Percentiles rank a stretch among this genome's conserved stretches.
Evolutionary conservation across 1,140 invertebrate genomes (phyloP).

Genomic region (Drosophila punjabiensis): DNA sequence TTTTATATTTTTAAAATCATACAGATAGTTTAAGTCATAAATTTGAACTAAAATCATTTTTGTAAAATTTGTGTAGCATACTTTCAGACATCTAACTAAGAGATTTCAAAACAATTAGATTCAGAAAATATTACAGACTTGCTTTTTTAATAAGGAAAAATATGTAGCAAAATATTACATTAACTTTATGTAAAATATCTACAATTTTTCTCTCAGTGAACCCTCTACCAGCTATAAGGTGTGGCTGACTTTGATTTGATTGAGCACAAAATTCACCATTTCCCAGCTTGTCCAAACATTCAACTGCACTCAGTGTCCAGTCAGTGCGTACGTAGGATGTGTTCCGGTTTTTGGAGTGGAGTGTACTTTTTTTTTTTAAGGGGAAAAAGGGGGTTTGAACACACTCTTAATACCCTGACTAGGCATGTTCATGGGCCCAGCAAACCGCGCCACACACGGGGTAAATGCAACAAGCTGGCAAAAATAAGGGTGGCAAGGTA

Average conservation of each 20-base stretch:
- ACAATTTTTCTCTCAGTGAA: conserved; percentile 1
- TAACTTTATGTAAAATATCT: too few species aligned
- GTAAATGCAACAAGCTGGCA: conserved; percentile 65
- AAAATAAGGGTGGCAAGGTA: conserved; percentile 7
- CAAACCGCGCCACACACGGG: conserved; percentile 4
- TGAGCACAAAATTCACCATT: conserved; percentile 43
- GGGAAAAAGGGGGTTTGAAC: not conserved
- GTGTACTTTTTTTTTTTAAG: not conserved
- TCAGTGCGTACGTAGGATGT: conserved; percentile 19
- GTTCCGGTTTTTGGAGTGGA: conserved; percentile 23
- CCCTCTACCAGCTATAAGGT: not conserved
- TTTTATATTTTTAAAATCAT: too few species aligned
- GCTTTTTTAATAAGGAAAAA: not conserved
- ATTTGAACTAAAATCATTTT: too few species aligned
- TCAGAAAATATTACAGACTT: too few species aligned
- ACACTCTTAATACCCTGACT: conserved; percentile 33
- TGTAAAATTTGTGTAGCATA: too few species aligned
- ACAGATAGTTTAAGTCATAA: too few species aligned
- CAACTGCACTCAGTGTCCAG: conserved; percentile 24
- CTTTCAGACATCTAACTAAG: too few species aligned
- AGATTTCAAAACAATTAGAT: too few species aligned
- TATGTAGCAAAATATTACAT: not conserved
- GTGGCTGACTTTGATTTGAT: conserved; percentile 49
- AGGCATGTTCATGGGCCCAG: conserved; percentile 32
- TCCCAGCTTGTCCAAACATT: conserved; percentile 38